These are phyloP conservation scores for Macrosteles quadrilineatus DNA, from an alignment of 1,140 invertebrate genomes.

Conservation along the genomic window DNA sequence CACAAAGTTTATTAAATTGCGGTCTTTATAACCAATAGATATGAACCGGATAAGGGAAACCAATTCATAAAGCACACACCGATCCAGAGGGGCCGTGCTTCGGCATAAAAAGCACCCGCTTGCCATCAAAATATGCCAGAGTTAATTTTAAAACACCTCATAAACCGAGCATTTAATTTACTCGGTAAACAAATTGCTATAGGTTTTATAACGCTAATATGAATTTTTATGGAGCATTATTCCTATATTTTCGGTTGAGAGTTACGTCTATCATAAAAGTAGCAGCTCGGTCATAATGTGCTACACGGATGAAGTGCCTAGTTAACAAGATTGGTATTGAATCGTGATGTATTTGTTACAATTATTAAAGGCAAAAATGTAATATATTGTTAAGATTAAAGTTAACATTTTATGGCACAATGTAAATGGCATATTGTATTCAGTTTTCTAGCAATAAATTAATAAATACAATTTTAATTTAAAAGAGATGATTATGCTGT, in stretches of 20 bases:
- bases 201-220: background rate
- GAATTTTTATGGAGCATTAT: constrained; percentile 8
- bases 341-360: too few species aligned
- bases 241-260: background rate
- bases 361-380: too few species aligned
- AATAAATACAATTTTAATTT: too few species aligned
- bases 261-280: too few species aligned
- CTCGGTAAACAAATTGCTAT: constrained; percentile 1
- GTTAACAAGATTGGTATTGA: too few species aligned
- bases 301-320: too few species aligned
- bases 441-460: too few species aligned
- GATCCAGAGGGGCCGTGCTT: background rate
- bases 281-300: too few species aligned
- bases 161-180: constrained; percentile 12
- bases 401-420: too few species aligned
- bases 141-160: background rate
- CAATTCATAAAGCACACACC: constrained; percentile 13
- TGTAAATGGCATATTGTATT: too few species aligned
- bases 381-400: too few species aligned
- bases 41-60: background rate
- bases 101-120: constrained; percentile 9
- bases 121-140: constrained; percentile 10
- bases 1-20: background rate
- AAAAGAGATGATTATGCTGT: too few species aligned
- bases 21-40: constrained; percentile 14